Base-by-base conservation (phyloP, 1,140 invertebrate genomes). In the Bombus balteatus region DNA sequence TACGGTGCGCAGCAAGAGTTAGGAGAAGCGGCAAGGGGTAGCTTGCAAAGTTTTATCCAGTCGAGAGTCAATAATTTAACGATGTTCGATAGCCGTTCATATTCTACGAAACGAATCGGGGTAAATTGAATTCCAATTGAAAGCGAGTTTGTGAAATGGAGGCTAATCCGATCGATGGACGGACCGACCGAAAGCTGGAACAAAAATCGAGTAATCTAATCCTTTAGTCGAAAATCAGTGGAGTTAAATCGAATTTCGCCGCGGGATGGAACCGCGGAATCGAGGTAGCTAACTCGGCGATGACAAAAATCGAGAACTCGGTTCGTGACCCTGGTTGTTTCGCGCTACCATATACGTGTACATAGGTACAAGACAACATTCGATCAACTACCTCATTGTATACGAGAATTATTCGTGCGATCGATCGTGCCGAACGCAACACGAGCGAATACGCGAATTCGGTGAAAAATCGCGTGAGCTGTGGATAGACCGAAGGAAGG, bases 201-300 rank as follows among this genome's bases (percentile, higher is more conserved):
- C 88, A 89, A 89, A 81, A 89, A 89, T 88, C 81, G 68, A 47
- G 80, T 89, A 89, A 89, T 89, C 80, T 72, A 83, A 89, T 89
- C 87, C 77, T 79, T 83, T 83, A 71, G 88, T 68, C 70, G 81
- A 83, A 89, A 89, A 89, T 86, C 85, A 83, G 88, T 87, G 78
- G 43, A 72, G 66, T 86, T 86, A 47, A 86, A 83, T 77, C 75
- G 78, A 79, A 88, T 89, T 83, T 43, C n/a, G 68, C 77, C 70
- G 75, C 41, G 80, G 79, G 77, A 72, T 70, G 76, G 66, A 53
- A 70, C 70, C 78, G 71, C 47, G 62, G 43, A 86, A 83, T 88
- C 74, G 70, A 71, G 77, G 68, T 74, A 59, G 57, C 66, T 74
- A 59, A 88, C 47, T 32, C 41, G 15, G 3, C 65, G 73, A 70